These are phyloP conservation scores for Sisor rabdophorus DNA, from an alignment of 2,113 vertebrate genomes.

Conservation along the genomic window DNA sequence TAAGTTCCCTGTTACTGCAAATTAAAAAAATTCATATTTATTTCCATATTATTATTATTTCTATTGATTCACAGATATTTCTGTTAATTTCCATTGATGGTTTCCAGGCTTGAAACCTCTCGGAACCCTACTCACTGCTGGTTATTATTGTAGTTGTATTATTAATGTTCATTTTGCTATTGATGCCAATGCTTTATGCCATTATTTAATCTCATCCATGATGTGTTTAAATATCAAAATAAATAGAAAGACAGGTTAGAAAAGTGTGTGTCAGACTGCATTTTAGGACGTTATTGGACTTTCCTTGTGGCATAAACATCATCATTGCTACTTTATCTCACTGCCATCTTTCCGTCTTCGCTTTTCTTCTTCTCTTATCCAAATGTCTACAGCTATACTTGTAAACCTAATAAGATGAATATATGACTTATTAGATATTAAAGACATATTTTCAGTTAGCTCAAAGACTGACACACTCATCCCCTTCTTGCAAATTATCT, in stretches of 20 bases:
- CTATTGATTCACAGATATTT: too few species aligned
- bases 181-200: neutral
- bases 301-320: slow-evolving; percentile 30
- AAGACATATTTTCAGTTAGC: slow-evolving; percentile 9
- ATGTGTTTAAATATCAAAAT: slow-evolving; percentile 11
- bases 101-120: too few species aligned
- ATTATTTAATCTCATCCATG: slow-evolving; percentile 2
- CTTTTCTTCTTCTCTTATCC: slow-evolving; percentile 12
- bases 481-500: neutral
- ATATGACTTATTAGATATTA: slow-evolving; percentile 20
- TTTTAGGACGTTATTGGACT: slow-evolving; percentile 19
- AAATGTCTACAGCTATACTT: slow-evolving; percentile 1
- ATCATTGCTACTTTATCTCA: slow-evolving; percentile 30
- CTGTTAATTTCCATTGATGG: too few species aligned
- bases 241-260: neutral
- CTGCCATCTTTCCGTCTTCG: slow-evolving; percentile 21
- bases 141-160: neutral
- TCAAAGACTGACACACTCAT: neutral
- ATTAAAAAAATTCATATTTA: too few species aligned
- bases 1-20: too few species aligned
- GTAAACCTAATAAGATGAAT: neutral
- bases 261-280: neutral
- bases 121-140: neutral
- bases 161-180: slow-evolving; percentile 14
- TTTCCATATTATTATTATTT: too few species aligned